Conservation (phyloP, 2,113 vertebrate genomes). For the Chaetodon trifascialis region DNA sequence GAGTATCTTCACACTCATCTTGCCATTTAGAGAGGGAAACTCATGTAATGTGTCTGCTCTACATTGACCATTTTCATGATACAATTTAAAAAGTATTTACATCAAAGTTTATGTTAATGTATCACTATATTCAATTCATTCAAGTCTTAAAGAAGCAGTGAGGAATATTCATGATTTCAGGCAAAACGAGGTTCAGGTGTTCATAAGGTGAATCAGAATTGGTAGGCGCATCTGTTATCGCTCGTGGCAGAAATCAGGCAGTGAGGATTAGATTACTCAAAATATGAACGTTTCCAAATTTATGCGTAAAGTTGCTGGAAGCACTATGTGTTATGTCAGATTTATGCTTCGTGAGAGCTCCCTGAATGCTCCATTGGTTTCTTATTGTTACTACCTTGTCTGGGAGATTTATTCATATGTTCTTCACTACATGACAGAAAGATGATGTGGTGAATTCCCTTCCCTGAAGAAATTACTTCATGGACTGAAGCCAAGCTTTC, state of each 20-base stretch:
- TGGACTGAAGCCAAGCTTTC: slow-evolving; percentile 38
- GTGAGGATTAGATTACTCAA: not conserved
- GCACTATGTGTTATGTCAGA: not conserved
- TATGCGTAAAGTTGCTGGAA: not conserved
- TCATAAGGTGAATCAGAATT: not conserved
- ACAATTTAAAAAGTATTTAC: not conserved
- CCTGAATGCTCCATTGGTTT: not conserved
- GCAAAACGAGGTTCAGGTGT: not conserved
- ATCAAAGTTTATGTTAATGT: not conserved
- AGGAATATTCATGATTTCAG: not conserved
- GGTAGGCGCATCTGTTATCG: not conserved
- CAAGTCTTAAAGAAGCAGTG: not conserved
- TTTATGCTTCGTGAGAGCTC: slow-evolving; percentile 6
- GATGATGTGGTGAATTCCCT: slow-evolving; percentile 47
- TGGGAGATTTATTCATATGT: slow-evolving; percentile 51
- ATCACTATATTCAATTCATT: not conserved
- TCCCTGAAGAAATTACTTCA: slow-evolving; percentile 45
- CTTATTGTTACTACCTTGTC: slow-evolving; percentile 27
- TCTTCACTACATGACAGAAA: slow-evolving; percentile 54
- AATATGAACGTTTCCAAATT: slow-evolving; percentile 1
- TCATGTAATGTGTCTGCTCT: not conserved
- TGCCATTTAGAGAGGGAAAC: slow-evolving; percentile 8
- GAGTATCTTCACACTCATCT: slow-evolving; percentile 5
- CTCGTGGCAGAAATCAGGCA: not conserved
- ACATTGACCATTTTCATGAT: not conserved